Percentiles rank a stretch among this genome's conserved stretches.
Evolutionary conservation across 53 echinoderm and acorn worm species (phyloP).

Genomic region (Echinometra lucunter): DNA sequence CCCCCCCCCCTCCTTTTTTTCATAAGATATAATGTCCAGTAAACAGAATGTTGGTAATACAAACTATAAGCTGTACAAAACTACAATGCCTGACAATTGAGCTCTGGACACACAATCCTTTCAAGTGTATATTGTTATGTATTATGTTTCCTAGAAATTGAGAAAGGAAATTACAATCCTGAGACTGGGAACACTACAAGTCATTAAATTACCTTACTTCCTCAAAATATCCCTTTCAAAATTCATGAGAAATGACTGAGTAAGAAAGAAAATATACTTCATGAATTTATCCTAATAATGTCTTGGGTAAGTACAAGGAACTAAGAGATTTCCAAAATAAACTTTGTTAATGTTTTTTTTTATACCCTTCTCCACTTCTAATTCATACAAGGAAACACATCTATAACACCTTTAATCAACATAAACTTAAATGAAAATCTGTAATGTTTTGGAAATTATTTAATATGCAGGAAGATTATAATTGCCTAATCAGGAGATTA

Average conservation of each 20-base stretch:
- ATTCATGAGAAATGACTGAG: not conserved
- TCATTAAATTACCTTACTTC: constrained; percentile 24
- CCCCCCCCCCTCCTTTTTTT: too few species aligned
- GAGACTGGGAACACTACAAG: not conserved
- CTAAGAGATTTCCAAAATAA: not conserved
- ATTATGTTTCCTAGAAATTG: not conserved
- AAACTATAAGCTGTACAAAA: not conserved
- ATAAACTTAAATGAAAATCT: constrained; percentile 30
- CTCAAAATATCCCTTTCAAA: not conserved
- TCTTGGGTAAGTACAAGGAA: not conserved
- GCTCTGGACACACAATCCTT: not conserved
- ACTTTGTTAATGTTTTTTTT: not conserved
- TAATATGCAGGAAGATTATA: constrained; percentile 12
- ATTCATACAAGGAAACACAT: constrained; percentile 35
- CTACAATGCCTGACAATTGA: not conserved
- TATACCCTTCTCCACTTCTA: constrained; percentile 25
- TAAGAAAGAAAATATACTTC: not conserved
- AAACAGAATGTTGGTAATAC: too few species aligned
- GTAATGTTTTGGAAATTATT: not conserved
- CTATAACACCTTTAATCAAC: constrained; percentile 6
- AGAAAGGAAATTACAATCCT: not conserved
- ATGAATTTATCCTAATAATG: not conserved
- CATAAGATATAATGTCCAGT: too few species aligned
- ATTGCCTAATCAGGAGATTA: constrained; percentile 25
- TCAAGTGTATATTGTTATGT: not conserved